A percentile compares a stretch with the other conserved stretches of the same genome.
Conservation (phyloP, 2,113 vertebrate genomes). For the Gorsachius goisagi region DNA sequence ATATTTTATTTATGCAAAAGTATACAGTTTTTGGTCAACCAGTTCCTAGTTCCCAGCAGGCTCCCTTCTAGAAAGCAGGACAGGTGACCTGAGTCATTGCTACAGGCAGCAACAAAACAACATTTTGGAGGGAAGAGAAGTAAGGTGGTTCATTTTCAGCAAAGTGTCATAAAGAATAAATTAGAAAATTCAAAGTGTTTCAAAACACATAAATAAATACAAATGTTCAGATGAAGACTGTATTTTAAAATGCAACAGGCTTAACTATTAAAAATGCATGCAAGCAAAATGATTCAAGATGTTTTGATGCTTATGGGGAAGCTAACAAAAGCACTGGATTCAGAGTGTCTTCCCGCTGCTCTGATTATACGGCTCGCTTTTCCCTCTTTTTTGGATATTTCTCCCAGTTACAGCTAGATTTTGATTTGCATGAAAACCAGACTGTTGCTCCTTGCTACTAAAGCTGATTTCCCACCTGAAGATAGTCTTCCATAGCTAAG, state of each 20-base stretch:
- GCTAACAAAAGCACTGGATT: neutral
- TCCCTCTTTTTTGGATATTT: neutral
- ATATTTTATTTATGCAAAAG: neutral
- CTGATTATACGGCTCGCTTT: neutral
- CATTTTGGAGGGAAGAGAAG: neutral
- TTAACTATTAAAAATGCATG: conserved; percentile 27
- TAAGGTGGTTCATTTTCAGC: neutral
- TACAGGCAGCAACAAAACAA: neutral
- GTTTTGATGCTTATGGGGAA: neutral
- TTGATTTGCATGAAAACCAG: neutral
- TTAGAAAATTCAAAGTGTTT: neutral
- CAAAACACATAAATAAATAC: neutral
- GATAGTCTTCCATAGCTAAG: neutral
- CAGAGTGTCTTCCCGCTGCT: neutral
- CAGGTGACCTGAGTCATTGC: neutral
- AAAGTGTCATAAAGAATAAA: neutral
- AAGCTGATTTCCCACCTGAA: neutral
- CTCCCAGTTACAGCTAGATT: neutral
- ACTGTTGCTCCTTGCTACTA: neutral
- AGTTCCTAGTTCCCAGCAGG: neutral
- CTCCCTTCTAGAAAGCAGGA: neutral
- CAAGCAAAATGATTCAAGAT: conserved; percentile 18
- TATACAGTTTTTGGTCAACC: neutral
- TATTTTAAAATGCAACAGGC: conserved; percentile 26
- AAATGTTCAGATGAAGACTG: neutral